Conservation (phyloP, 92 coral and sea anemone genomes). For the Blastomussa wellsi region DNA sequence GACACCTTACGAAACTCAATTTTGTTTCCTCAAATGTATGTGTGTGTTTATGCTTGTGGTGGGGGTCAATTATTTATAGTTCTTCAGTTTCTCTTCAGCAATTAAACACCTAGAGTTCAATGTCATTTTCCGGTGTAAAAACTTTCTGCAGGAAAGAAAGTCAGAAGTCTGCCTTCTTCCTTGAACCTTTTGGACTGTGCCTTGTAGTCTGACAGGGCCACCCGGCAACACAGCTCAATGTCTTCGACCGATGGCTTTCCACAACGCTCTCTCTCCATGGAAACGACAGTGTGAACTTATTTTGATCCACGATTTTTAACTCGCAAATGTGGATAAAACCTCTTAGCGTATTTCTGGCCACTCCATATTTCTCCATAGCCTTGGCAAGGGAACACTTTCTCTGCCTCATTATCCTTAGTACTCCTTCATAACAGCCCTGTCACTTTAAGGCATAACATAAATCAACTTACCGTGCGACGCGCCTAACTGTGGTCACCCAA, state of each 20-base stretch:
- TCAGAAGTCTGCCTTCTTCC: slow-evolving; percentile 28
- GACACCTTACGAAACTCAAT: too few species aligned
- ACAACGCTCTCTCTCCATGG: slow-evolving; percentile 23
- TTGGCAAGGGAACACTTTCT: slow-evolving; percentile 37
- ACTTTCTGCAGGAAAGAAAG: not conserved
- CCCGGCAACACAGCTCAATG: slow-evolving; percentile 16
- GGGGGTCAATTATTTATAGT: too few species aligned
- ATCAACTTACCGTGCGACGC: too few species aligned
- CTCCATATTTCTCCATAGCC: slow-evolving; percentile 36
- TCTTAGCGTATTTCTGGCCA: slow-evolving; percentile 26
- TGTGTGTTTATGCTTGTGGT: too few species aligned
- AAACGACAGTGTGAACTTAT: slow-evolving; percentile 34
- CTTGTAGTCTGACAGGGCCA: slow-evolving; percentile 17
- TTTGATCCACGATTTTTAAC: slow-evolving; percentile 26
- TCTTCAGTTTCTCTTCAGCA: slow-evolving; percentile 2
- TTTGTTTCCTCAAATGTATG: too few species aligned
- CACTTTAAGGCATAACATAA: slow-evolving; percentile 20
- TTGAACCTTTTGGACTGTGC: slow-evolving; percentile 22
- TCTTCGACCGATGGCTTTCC: slow-evolving; percentile 21
- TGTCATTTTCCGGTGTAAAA: slow-evolving; percentile 7
- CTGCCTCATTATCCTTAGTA: slow-evolving; percentile 18
- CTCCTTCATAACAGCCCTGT: slow-evolving; percentile 29
- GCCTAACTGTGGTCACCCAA: too few species aligned
- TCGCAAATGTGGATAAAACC: slow-evolving; percentile 18
- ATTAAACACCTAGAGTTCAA: not conserved